Conservation (phyloP, 1,140 invertebrate species). For the Solen grandis region DNA sequence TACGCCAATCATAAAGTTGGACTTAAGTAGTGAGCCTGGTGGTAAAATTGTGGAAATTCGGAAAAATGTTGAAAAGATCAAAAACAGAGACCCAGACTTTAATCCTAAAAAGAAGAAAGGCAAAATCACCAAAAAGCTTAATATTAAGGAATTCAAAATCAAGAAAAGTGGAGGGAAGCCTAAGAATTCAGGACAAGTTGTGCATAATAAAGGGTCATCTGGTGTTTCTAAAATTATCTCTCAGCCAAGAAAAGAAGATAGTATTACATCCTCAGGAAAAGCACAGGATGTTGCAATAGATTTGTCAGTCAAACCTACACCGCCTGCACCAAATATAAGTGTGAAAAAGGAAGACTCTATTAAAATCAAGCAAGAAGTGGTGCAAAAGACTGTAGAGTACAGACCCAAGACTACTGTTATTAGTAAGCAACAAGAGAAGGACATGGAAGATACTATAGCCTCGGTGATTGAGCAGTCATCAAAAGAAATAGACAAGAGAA, state of each 20-base stretch:
- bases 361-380: background rate
- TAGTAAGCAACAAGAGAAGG: slow-evolving; percentile 44
- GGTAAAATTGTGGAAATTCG: slow-evolving; percentile 22
- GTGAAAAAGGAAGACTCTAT: slow-evolving; percentile 24
- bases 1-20: slow-evolving; percentile 32
- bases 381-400: slow-evolving; percentile 16
- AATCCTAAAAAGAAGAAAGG: slow-evolving; percentile 40
- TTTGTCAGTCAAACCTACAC: slow-evolving; percentile 35
- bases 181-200: slow-evolving; percentile 24
- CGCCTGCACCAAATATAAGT: slow-evolving; percentile 42
- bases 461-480: slow-evolving; percentile 29
- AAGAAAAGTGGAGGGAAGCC: slow-evolving; percentile 36
- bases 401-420: slow-evolving; percentile 15
- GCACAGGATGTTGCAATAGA: slow-evolving; percentile 23
- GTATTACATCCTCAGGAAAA: background rate
- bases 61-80: background rate
- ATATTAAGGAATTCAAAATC: slow-evolving; percentile 31
- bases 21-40: slow-evolving; percentile 45
- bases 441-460: slow-evolving; percentile 49
- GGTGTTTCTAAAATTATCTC: slow-evolving; percentile 26
- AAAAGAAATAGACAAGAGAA: slow-evolving; percentile 43
- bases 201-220: slow-evolving; percentile 35
- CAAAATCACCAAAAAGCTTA: slow-evolving; percentile 11
- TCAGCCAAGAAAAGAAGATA: background rate
- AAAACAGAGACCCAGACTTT: slow-evolving; percentile 45